Conservation (phyloP, 2,113 vertebrate species). For the Hystrix brachyura region DNA sequence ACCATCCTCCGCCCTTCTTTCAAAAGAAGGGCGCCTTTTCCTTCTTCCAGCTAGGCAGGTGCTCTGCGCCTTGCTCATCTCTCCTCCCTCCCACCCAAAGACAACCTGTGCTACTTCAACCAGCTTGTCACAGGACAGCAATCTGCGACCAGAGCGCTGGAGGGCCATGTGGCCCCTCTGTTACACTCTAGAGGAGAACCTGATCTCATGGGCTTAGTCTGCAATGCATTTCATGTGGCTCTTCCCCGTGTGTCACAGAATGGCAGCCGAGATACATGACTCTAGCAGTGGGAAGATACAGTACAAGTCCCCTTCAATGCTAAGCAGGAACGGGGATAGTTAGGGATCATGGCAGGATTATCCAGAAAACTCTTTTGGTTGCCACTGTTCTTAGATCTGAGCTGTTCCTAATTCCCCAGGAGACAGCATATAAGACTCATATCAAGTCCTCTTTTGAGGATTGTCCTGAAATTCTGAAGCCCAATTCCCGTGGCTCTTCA, state of each 20-base stretch:
- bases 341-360: neutral
- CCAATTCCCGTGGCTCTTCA: neutral
- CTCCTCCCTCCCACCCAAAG: neutral
- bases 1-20: neutral
- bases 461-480: neutral
- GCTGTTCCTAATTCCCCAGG: neutral
- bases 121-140: neutral
- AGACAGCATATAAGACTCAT: neutral
- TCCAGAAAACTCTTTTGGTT: slow-evolving; percentile 39
- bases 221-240: neutral
- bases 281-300: neutral
- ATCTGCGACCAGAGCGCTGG: neutral
- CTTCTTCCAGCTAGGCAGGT: neutral
- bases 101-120: neutral
- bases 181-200: slow-evolving; percentile 4
- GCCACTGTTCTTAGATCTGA: neutral
- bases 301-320: neutral
- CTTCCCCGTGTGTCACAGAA: neutral
- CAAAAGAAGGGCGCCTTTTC: neutral
- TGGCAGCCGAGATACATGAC: neutral
- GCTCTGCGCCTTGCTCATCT: neutral
- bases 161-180: neutral
- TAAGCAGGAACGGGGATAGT: neutral
- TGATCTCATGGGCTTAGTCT: neutral
- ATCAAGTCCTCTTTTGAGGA: neutral